Conservation (phyloP, 2,888 invertebrate genomes). For the Rhamphomyia laevipes region DNA sequence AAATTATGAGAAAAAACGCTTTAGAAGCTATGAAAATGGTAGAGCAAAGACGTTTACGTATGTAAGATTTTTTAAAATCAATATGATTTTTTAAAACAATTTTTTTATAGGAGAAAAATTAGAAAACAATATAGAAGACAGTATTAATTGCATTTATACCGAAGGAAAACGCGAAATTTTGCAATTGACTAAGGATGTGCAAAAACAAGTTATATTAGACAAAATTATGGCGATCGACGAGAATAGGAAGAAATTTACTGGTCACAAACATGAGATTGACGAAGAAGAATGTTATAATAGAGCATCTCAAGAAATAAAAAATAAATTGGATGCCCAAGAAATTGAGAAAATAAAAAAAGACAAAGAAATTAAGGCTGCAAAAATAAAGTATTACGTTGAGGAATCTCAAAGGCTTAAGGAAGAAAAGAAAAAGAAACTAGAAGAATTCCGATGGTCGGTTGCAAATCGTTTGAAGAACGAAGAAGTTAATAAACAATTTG, state of each 20-base stretch:
- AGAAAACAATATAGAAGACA: conserved; percentile 36
- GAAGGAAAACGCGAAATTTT: conserved; percentile 38
- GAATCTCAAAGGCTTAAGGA: conserved; percentile 24
- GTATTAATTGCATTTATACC: conserved; percentile 33
- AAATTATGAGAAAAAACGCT: conserved; percentile 23
- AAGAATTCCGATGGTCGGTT: conserved; percentile 21
- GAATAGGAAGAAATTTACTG: conserved; percentile 39
- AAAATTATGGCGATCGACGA: conserved; percentile 37
- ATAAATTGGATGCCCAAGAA: conserved; percentile 32
- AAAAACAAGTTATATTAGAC: conserved; percentile 33
- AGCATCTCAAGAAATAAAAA: conserved; percentile 40
- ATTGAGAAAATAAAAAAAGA: conserved; percentile 23
- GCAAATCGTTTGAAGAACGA: conserved; percentile 27
- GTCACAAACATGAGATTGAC: conserved; percentile 35
- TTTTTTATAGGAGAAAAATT: conserved; percentile 21
- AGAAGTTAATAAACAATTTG: conserved; percentile 21
- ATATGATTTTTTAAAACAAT: background rate
- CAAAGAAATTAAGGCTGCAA: conserved; percentile 23
- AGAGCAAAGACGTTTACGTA: conserved; percentile 25
- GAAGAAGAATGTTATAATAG: conserved; percentile 42
- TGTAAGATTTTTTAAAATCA: conserved; percentile 11
- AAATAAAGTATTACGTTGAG: conserved; percentile 25
- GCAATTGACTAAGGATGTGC: conserved; percentile 32
- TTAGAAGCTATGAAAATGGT: conserved; percentile 29
- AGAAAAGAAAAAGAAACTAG: conserved; percentile 15